phyloP scores from a whole-genome alignment of 2,113 vertebrate genomes.

The Sminthopsis crassicaudata region DNA sequence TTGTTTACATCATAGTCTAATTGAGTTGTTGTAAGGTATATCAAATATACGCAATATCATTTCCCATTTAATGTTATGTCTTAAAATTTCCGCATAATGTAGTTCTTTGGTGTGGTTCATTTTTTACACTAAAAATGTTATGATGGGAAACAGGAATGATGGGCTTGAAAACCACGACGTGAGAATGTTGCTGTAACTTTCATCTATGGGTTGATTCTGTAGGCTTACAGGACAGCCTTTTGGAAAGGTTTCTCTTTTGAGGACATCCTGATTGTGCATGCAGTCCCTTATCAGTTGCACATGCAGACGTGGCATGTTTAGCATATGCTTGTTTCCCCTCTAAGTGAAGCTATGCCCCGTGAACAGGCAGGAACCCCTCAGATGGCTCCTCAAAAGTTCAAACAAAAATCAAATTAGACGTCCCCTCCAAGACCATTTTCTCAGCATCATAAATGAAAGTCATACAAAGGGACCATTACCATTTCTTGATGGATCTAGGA shows the following conservation, averaged over 20 bases:
- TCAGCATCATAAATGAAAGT: slow-evolving; percentile 68
- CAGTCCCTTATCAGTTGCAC: slow-evolving; percentile 30
- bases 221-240: slow-evolving; percentile 51
- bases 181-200: slow-evolving; percentile 81
- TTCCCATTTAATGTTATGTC: slow-evolving; percentile 83
- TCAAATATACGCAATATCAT: slow-evolving; percentile 83
- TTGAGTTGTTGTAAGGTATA: slow-evolving; percentile 89
- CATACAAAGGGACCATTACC: slow-evolving; percentile 55
- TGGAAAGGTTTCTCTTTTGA: slow-evolving; percentile 54
- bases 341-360: slow-evolving; percentile 35
- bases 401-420: slow-evolving; percentile 57
- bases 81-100: slow-evolving; percentile 83
- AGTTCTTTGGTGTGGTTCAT: slow-evolving; percentile 77
- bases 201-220: slow-evolving; percentile 73
- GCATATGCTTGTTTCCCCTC: slow-evolving; percentile 26
- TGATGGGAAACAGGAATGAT: slow-evolving; percentile 84
- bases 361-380: slow-evolving; percentile 38
- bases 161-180: slow-evolving; percentile 81
- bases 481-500: slow-evolving; percentile 43
- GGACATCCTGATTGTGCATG: slow-evolving; percentile 55
- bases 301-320: slow-evolving; percentile 29
- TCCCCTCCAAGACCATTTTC: slow-evolving; percentile 71
- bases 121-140: slow-evolving; percentile 83
- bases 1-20: slow-evolving; percentile 90
- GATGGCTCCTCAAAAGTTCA: slow-evolving; percentile 73